phyloP scores from a whole-genome alignment of 92 coral and sea anemone genomes.

The Phenganax subtilis region DNA sequence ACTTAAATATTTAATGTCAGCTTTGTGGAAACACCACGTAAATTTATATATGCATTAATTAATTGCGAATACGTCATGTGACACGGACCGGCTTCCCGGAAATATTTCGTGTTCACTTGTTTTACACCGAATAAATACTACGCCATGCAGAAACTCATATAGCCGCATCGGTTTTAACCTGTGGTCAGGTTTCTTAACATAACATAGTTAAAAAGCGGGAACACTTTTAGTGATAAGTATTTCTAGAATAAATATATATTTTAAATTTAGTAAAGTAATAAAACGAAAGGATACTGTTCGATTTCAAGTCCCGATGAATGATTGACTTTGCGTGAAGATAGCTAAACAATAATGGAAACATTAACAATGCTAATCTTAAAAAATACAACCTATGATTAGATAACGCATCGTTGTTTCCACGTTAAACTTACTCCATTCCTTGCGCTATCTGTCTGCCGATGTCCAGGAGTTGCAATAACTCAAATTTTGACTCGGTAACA shows the following conservation, averaged over 20 bases:
- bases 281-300: slow-evolving; percentile 89
- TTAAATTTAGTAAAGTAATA: not conserved
- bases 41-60: too few species aligned
- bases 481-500: slow-evolving; percentile 81
- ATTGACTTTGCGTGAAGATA: slow-evolving; percentile 97
- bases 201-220: too few species aligned
- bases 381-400: too few species aligned
- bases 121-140: too few species aligned
- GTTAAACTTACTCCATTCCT: slow-evolving; percentile 94
- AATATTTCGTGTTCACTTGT: too few species aligned
- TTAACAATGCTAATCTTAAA: not conserved
- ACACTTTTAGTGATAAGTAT: not conserved
- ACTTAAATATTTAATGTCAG: too few species aligned
- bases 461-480: slow-evolving; percentile 74
- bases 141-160: too few species aligned
- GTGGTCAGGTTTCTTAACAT: too few species aligned
- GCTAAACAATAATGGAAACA: slow-evolving; percentile 44
- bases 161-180: too few species aligned
- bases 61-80: too few species aligned
- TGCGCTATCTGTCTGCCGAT: slow-evolving; percentile 98
- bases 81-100: too few species aligned
- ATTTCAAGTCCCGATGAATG: slow-evolving; percentile 95
- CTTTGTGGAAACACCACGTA: too few species aligned
- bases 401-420: not conserved
- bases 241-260: not conserved